Conservation (phyloP, 2,888 invertebrate genomes). For the Chaitophorus viminalis region DNA sequence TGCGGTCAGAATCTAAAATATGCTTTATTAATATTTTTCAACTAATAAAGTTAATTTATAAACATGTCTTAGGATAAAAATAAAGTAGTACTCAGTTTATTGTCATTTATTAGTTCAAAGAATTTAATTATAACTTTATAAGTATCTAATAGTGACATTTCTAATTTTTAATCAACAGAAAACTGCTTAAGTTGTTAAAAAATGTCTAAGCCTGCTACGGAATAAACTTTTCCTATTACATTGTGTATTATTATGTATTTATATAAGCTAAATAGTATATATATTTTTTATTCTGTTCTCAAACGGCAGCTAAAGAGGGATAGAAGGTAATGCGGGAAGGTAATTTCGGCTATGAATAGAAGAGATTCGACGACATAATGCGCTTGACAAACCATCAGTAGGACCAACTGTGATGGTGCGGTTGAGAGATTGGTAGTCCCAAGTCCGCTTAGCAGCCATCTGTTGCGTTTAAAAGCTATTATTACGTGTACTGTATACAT, state of each 20-base stretch:
- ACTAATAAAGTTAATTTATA: no score
- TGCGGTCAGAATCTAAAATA: no score
- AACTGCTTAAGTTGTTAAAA: no score
- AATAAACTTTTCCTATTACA: no score
- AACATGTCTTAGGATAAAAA: no score
- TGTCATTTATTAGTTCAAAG: no score
- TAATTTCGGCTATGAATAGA: constrained; percentile 17
- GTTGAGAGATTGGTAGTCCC: constrained; percentile 8
- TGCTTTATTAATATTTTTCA: no score
- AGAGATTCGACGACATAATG: neutral
- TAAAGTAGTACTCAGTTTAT: no score
- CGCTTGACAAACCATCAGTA: neutral
- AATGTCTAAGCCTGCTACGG: no score
- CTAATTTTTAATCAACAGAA: no score
- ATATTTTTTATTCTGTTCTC: neutral
- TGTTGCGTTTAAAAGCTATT: constrained; percentile 37
- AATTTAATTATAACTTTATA: no score
- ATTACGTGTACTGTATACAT: neutral
- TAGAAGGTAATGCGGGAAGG: neutral
- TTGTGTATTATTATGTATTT: neutral
- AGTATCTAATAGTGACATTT: no score
- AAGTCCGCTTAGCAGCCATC: constrained; percentile 36
- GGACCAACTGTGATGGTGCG: constrained; percentile 26
- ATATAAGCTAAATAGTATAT: neutral
- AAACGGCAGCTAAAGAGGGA: neutral